Evolutionary conservation across 2,113 vertebrate species (phyloP), one percentile per base, ranked within the genome.

Genomic region (Cavia aperea): DNA sequence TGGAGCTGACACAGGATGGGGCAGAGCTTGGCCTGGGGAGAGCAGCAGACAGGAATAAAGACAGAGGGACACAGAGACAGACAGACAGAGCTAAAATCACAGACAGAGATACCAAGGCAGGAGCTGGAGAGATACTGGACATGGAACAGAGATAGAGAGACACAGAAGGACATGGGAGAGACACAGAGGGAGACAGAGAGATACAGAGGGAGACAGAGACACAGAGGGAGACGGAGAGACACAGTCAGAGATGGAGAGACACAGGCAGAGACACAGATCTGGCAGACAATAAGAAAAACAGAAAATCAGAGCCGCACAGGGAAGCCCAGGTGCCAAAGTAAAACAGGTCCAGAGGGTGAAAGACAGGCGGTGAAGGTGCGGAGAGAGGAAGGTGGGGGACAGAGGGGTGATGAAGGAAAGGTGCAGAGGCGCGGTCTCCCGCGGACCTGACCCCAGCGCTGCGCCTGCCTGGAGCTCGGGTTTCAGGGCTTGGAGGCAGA

Each of bases 401-500:
- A 62, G 77, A 33, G 16, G 3, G 49, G 14, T 9, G 24, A 46
- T 7, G 39, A 70, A 65, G 33, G 60, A 12, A 26, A 68, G 43
- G 51, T 5, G 65, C 2, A 56, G 56, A 16, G 70, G 29, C 33
- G 86, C 77, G 81, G 92, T 84, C 88, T 85, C 92, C 39, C 3
- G 68, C 92, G 96, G 94, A 84, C 89, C 93, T 95, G 96, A 96
- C 96, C 96, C 96, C 92, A 83, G 83, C 81, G 43, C 77, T 68
- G 60, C 7, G 92, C 92, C 94, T 95, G 93, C 96, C 62, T 13
- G 95, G 89, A 90, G 97, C 97, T 98, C 95, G 3, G 94, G 89
- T 97, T 97, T 97, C 97, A 92, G 92, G 65, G 92, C 92, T 95
- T 88, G 89, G 91, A 97, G 78, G 93, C 92, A 91, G 95, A 96